Evolutionary conservation across 2,113 vertebrate species (phyloP).

Genomic region (Terrapene triunguis): DNA sequence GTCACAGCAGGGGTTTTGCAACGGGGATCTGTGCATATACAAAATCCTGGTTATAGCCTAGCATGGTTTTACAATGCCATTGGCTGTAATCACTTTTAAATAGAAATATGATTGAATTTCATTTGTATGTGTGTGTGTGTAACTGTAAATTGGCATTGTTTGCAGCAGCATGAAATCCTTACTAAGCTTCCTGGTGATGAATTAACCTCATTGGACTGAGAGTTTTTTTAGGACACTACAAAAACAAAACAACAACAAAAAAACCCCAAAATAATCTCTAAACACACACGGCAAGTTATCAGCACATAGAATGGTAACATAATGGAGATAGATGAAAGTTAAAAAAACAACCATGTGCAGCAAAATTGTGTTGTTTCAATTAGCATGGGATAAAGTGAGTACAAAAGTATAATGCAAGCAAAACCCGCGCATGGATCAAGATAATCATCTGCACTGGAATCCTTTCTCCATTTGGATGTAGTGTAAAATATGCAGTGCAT

Average conservation of each 20-base stretch:
- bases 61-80: constrained; percentile 79
- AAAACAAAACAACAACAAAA: background rate
- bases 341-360: constrained; percentile 9
- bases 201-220: constrained; percentile 56
- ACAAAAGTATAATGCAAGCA: background rate
- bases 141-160: constrained; percentile 42
- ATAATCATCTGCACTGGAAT: constrained; percentile 13
- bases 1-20: constrained; percentile 63
- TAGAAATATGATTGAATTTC: constrained; percentile 72
- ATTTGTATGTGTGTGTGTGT: constrained; percentile 54
- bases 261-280: background rate
- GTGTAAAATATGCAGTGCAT: background rate
- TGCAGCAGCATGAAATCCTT: constrained; percentile 48
- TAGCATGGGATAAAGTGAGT: background rate
- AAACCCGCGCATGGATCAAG: constrained; percentile 1
- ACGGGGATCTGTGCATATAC: constrained; percentile 81
- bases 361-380: constrained; percentile 16
- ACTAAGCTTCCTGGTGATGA: constrained; percentile 60
- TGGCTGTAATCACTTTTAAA: constrained; percentile 77
- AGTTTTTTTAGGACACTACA: constrained; percentile 50
- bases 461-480: background rate
- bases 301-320: background rate
- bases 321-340: background rate
- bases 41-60: constrained; percentile 77
- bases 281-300: constrained; percentile 14